Percentiles rank a stretch among this genome's conserved stretches.
phyloP scores from a whole-genome alignment of 2,797 vertebrate genomes.

The Uromys caudimaculatus region DNA sequence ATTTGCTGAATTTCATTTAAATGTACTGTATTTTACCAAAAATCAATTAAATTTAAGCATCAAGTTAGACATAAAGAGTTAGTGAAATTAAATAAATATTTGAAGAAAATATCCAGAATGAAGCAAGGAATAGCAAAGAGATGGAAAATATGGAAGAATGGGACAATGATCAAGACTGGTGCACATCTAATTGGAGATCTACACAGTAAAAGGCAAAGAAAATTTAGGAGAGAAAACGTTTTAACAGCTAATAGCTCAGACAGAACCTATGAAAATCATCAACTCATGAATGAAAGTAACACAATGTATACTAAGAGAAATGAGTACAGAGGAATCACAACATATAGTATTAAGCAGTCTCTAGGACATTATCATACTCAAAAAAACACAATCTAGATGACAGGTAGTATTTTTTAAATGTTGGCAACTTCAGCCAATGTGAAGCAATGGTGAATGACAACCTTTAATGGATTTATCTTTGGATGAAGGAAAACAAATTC shows the following conservation, averaged over 20 bases:
- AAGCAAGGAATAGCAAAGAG: background rate
- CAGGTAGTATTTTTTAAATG: conserved; percentile 12
- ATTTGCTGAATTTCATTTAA: conserved; percentile 41
- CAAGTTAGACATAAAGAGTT: background rate
- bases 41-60: conserved; percentile 22
- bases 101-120: conserved; percentile 1
- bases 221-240: background rate
- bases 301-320: background rate
- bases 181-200: background rate
- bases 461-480: background rate
- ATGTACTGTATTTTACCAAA: conserved; percentile 25
- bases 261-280: background rate
- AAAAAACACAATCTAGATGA: background rate
- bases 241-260: background rate
- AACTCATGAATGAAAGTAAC: conserved; percentile 1
- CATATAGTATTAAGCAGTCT: background rate
- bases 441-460: background rate
- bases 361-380: background rate
- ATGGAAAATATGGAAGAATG: background rate
- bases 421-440: background rate
- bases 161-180: background rate
- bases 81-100: conserved; percentile 1
- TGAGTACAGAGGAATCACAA: conserved; percentile 18
- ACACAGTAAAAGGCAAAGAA: background rate
- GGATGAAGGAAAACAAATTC: conserved; percentile 26